Base-by-base conservation (phyloP, 1,140 invertebrate species). In the Lepidurus packardi region DNA sequence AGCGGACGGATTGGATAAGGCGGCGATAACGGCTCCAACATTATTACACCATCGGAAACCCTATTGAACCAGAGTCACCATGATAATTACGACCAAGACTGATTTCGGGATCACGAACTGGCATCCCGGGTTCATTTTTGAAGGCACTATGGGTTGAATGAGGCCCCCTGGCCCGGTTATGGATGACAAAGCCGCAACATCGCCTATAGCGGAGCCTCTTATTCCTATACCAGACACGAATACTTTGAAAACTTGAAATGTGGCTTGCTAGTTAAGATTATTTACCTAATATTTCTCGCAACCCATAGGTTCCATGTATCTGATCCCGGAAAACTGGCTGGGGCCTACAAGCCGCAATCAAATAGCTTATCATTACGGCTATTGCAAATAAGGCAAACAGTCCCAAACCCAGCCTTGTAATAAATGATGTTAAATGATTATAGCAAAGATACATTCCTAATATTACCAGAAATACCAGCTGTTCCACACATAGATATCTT, bases 71-170 rank as follows among this genome's bases (percentile, higher is more conserved):
- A 65, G 53, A 65, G 16, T 65, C 53, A 16, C 53, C 16, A 11
- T 47, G 53, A 65, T 65, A 65, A 65, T 11, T 21, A 65, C 7
- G 13, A 13, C 16, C 53, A 21, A 16, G 21, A 65, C 53, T 21
- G 21, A 65, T 7, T 34, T 65, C 53, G 21, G 16, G 21, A 65
- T 65, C 53, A 65, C 53, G 16, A 13, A 65, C 53, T 65, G 53
- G 53, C 53, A 65, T 65, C 53, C 53, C 4, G 53, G 53, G 53
- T 65, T 65, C 53, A 65, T 65, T 65, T 65, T 65, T 21, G 8
- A 65, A 65, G 53, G 53, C 53, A 65, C 53, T 65, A 65, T n/a
- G 10, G 53, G 53, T 65, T 65, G 53, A n/a, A 65, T 65, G 8
- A 65, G 53, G 21, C 53, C 53, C 53, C 53, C 53, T 65, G 53